A percentile compares a stretch with the other conserved stretches of the same genome.
Evolutionary conservation across 1,140 invertebrate species (phyloP).

Genomic region (Dermatophagoides farinae): DNA sequence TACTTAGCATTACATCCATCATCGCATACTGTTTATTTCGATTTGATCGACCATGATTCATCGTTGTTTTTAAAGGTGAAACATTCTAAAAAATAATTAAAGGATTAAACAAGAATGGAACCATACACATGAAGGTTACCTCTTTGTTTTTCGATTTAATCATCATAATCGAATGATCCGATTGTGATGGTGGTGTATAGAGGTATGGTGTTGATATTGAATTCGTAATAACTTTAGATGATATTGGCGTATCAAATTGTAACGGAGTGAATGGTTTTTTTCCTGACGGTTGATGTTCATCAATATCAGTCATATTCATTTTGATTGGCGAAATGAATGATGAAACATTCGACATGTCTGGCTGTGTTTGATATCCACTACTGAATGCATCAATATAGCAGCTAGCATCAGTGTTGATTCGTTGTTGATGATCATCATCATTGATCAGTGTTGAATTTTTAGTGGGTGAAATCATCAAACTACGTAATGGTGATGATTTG

Average conservation of each 20-base stretch:
- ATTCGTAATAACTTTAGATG: too few species aligned
- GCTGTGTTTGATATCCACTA: background rate
- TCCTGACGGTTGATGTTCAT: too few species aligned
- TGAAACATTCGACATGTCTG: background rate
- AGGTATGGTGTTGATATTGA: too few species aligned
- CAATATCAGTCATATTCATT: too few species aligned
- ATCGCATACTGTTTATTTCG: background rate
- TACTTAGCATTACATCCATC: background rate
- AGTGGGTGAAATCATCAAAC: background rate
- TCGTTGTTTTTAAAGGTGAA: background rate
- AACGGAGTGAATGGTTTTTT: too few species aligned
- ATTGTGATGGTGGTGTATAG: too few species aligned
- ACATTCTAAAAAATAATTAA: background rate
- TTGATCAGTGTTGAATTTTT: background rate
- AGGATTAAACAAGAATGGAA: background rate
- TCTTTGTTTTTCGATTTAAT: slow-evolving; percentile 4
- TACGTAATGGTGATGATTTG: slow-evolving; percentile 4
- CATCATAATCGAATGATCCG: too few species aligned
- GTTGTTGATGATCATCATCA: background rate
- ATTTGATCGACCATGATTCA: background rate
- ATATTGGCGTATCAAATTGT: too few species aligned
- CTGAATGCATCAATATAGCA: background rate
- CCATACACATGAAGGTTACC: background rate
- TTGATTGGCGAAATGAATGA: too few species aligned
- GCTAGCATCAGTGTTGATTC: too few species aligned